Percentiles rank a stretch among this genome's conserved stretches.
Evolutionary conservation across 2,113 vertebrate species (phyloP).

Genomic region (Anoplopoma fimbria): DNA sequence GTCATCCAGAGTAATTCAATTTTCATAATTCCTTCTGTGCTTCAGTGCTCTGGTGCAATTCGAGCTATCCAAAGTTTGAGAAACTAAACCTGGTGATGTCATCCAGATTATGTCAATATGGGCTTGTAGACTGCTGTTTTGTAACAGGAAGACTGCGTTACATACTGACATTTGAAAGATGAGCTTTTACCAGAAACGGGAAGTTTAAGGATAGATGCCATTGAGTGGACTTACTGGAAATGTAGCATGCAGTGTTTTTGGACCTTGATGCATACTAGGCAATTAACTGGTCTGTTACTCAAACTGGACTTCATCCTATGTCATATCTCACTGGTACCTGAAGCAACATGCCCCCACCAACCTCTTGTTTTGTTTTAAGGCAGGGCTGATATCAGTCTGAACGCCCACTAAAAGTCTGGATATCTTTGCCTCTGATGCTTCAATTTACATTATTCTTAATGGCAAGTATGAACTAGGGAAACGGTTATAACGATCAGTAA

Average conservation of each 20-base stretch:
- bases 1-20: not conserved
- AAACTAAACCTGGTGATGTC: conserved; percentile 6
- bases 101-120: not conserved
- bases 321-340: not conserved
- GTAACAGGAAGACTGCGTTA: not conserved
- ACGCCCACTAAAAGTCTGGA: conserved; percentile 21
- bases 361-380: not conserved
- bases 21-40: not conserved
- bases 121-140: not conserved
- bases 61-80: not conserved
- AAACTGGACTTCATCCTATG: not conserved
- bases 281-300: not conserved
- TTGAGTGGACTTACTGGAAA: not conserved
- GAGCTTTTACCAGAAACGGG: not conserved
- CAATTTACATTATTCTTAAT: not conserved
- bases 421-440: conserved; percentile 1
- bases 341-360: not conserved
- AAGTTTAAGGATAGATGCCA: not conserved
- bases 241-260: not conserved
- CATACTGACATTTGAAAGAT: not conserved
- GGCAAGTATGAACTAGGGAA: not conserved
- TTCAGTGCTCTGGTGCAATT: not conserved
- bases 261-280: not conserved
- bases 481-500: not conserved
- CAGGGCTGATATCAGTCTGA: conserved; percentile 13